Evolutionary conservation across 2,888 invertebrate species (phyloP).

Genomic region (Margaritifera margaritifera): DNA sequence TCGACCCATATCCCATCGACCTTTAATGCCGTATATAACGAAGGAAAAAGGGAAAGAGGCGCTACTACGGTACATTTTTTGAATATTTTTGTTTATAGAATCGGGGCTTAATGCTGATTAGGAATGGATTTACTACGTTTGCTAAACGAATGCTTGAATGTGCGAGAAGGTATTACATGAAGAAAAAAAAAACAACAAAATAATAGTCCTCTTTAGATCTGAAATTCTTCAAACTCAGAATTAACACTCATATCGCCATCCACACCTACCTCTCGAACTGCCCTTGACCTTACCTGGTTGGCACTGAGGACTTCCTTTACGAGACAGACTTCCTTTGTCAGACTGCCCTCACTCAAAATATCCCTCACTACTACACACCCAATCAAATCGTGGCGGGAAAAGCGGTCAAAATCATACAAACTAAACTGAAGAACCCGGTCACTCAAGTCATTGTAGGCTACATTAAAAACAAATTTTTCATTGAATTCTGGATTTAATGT

Average conservation of each 20-base stretch:
- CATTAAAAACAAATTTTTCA: constrained; percentile 88
- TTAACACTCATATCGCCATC: not conserved
- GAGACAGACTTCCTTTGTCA: constrained; percentile 87
- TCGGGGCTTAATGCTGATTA: too few relatives aligned
- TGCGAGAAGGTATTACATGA: too few relatives aligned
- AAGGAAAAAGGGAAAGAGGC: too few relatives aligned
- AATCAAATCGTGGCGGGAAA: constrained; percentile 89
- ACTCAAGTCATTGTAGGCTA: constrained; percentile 83
- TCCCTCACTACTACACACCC: constrained; percentile 88
- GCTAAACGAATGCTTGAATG: too few relatives aligned
- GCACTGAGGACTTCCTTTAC: constrained; percentile 86
- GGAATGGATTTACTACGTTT: too few relatives aligned
- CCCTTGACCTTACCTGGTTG: constrained; percentile 58
- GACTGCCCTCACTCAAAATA: constrained; percentile 83
- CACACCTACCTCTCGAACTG: not conserved
- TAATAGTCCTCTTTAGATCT: too few relatives aligned
- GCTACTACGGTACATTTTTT: too few relatives aligned
- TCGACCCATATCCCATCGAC: too few relatives aligned
- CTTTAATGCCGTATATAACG: too few relatives aligned
- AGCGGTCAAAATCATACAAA: constrained; percentile 90
- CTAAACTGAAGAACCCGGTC: constrained; percentile 88
- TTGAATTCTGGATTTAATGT: constrained; percentile 88
- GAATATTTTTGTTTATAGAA: too few relatives aligned
- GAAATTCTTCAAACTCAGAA: not conserved
- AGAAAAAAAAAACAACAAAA: too few relatives aligned